Base-by-base conservation (phyloP, 2,888 invertebrate species). In the Thelaira solivaga region DNA sequence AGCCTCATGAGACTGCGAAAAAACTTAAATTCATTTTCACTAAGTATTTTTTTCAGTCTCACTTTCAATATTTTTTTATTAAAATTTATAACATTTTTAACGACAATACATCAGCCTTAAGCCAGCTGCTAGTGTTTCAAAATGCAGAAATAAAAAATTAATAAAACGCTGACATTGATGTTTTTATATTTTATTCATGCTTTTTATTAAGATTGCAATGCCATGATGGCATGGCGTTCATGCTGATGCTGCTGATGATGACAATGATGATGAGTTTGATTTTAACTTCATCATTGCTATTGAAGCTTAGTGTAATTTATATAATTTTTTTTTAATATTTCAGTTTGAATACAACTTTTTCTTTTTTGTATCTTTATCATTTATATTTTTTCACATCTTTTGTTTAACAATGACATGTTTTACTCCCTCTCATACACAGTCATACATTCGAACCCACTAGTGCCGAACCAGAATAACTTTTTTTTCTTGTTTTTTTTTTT, bases 251-350 rank as follows among this genome's bases (percentile, higher is more conserved):
- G 43, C n/a, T 45, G n/a, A 5, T 26, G 45, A 10, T 34, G 18
- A 6, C 34, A 18, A 5, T 45, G 34, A 34, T 71, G 61, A 71
- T 53, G n/a, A 45, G 43, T 26, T 61, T 69, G 41, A 61, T 31
- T 71, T 65, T 41, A 65, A 49, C 57, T 49, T 72, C 47, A 47
- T 65, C 18, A 34, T 55, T 53, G 26, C 22, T 26, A 53, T 53
- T 45, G 36, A n/a, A 53, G 45, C 13, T 51, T 43, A 29, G n/a
- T 43, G 31, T 49, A 16, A 22, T 34, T 55, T n/a, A n/a, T 43
- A 31, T 49, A 16, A 22, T 34, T 55, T n/a, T 24, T 61, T 51
- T 39, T 34, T 24, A 16, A 2, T 24, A 29, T 45, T 24, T 16
- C 24, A n/a, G n/a, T n/a, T n/a, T n/a, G n/a, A n/a, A n/a, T n/a